Evolutionary conservation across 2,888 invertebrate species (phyloP).

Genomic region (Eupithecia insigniata): DNA sequence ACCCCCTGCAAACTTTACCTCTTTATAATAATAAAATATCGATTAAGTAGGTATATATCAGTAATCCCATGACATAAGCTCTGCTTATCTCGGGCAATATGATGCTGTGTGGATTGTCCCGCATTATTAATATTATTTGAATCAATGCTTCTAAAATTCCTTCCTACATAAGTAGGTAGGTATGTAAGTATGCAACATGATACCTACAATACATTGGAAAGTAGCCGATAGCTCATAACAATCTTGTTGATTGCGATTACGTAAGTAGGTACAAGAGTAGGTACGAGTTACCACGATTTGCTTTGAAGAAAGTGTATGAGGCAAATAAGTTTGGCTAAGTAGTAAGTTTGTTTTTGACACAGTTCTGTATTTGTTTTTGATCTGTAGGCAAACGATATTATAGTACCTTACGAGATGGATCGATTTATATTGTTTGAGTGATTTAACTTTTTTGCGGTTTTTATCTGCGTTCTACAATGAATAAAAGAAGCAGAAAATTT

Average conservation of each 20-base stretch:
- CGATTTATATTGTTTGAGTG: too few relatives aligned
- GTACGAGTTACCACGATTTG: constrained; percentile 12
- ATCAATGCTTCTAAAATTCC: background rate
- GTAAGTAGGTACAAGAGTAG: constrained; percentile 7
- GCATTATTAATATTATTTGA: too few relatives aligned
- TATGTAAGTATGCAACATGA: background rate
- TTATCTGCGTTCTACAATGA: too few relatives aligned
- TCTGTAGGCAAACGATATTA: background rate
- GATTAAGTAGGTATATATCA: too few relatives aligned
- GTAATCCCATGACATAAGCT: too few relatives aligned
- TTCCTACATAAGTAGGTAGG: background rate
- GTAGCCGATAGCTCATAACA: constrained; percentile 36
- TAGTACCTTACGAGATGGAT: background rate
- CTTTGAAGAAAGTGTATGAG: constrained; percentile 29
- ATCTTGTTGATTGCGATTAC: constrained; percentile 34
- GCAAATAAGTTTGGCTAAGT: constrained; percentile 6
- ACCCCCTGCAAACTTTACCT: too few relatives aligned
- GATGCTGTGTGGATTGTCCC: too few relatives aligned
- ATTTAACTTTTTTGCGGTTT: too few relatives aligned
- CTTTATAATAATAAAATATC: too few relatives aligned
- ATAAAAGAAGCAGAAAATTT: too few relatives aligned
- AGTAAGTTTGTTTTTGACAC: background rate
- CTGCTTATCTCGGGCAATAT: too few relatives aligned
- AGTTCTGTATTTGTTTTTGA: background rate
- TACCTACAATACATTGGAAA: constrained; percentile 39